Base-by-base conservation (phyloP, 2,888 invertebrate genomes). In the Augochlorella aurata region DNA sequence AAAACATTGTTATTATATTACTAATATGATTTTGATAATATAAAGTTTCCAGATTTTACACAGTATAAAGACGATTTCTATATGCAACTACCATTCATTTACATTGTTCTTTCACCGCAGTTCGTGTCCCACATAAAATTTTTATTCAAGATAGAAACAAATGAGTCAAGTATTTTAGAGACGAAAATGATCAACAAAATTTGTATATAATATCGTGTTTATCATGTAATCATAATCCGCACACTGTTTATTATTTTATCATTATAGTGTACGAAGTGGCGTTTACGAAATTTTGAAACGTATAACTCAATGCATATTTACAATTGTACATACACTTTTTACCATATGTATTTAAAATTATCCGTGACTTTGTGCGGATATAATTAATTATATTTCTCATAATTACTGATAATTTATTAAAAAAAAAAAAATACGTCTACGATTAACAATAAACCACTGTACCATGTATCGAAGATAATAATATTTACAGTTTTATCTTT, bases 361-460 rank as follows among this genome's bases (percentile, higher is more conserved):
- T 81, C 78, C 73, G 80, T 77, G 66, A 86, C 73, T 69, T 82
- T 78, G 78, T 85, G 77, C 81, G 81, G 74, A 78, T 76, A 16
- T 83, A 79, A 74, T 71, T 85, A 82, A 68, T 52, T 70, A 65
- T 80, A 72, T 67, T 63, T 81, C 80, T 16, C 80, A 84, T 91
- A 90, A 90, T 85, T 90, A 90, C 89, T 90, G 89, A 89, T 91
- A 80, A 89, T 93, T 92, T 91, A 91, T 92, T 93, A 88, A 92
- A 92, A 92, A 90, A 92, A 85, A 78, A 90, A 92, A 85, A 79
- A 91, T 92, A 92, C 91, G 92, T 91, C 90, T 92, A 93, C 88
- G 87, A 90, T 91, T 90, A 92, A 92, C 92, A 92, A 88, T 91
- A 90, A 92, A 92, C 89, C 90, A 90, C 88, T 89, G 90, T 92